Base-by-base conservation (phyloP, 2,797 vertebrate species). In the Synanceia verrucosa region DNA sequence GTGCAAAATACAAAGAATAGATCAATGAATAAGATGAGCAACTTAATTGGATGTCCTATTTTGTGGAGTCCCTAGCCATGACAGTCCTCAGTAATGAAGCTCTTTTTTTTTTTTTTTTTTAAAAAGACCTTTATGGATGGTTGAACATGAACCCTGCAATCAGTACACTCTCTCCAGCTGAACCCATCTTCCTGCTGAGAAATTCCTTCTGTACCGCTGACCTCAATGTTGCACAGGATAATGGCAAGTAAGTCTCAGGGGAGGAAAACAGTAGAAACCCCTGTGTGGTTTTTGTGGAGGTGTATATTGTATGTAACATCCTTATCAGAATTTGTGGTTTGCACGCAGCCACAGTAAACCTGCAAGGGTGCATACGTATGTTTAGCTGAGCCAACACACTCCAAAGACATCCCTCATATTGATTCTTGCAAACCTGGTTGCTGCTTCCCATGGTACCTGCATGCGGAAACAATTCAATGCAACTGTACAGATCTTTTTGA, bases 61-160 rank as follows among this genome's bases (percentile, higher is more conserved):
- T 78, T 53, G 51, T 53, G 18, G 53, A 73, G 24, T 79, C 71
- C 65, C 66, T 65, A 62, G 36, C 70, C 51, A 69, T 75, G 62
- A 76, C 76, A 65, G 64, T 69, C 72, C 53, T 75, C 46, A 53
- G 67, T 66, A 72, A 50, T 60, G 21, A 31, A 53, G 53, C 76
- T 74, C 33, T 71, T 63, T 47, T 83, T 84, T 34, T 71, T 63
- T 47, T 83, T 84, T 34, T 39, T 34, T 34, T 41, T 11, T 7
- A 6, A 31, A 31, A 53, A 87, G 61, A 79, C 82, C 63, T 86
- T 89, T 88, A 84, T 82, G 79, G 81, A 81, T 87, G 89, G 73
- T 62, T 94, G 90, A 89, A 79, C 86, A 86, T 84, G 71, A 90
- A 90, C 76, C 81, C 67, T 89, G 85, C 86, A 83, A 87, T 91